phyloP scores from a whole-genome alignment of 2,888 invertebrate species.

The Rhagonycha lutea region DNA sequence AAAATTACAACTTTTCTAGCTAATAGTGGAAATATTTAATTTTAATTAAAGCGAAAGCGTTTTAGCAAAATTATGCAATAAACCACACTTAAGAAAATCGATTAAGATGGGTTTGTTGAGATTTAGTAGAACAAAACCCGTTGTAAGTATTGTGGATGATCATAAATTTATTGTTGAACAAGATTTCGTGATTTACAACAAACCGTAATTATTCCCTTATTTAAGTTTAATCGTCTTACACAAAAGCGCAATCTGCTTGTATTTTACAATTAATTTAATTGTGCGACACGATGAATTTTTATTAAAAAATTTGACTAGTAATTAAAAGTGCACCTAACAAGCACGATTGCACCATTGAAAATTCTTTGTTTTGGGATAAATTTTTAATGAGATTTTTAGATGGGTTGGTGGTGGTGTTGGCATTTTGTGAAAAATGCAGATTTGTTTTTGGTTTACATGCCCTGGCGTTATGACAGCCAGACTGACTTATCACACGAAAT shows the following conservation, averaged over 20 bases:
- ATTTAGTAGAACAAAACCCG: slow-evolving; percentile 5
- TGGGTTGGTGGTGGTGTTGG: neutral
- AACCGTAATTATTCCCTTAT: slow-evolving; percentile 7
- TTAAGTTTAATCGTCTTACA: slow-evolving; percentile 1
- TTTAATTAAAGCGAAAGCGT: neutral
- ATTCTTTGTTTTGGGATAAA: neutral
- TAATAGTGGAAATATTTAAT: neutral
- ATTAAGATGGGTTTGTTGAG: neutral
- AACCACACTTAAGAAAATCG: neutral
- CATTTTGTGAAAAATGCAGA: slow-evolving; percentile 10
- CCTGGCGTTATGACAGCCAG: neutral
- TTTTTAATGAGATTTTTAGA: slow-evolving; percentile 3
- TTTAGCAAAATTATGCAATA: neutral
- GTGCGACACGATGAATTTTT: neutral
- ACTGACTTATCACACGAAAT: slow-evolving; percentile 2
- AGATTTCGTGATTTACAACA: neutral
- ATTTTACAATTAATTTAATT: slow-evolving; percentile 1
- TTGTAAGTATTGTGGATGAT: slow-evolving; percentile 3
- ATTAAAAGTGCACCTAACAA: neutral
- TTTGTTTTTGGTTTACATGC: neutral
- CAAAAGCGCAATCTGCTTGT: slow-evolving; percentile 1
- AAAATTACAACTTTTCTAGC: no score
- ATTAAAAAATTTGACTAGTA: neutral
- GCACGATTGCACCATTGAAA: neutral
- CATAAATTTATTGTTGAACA: slow-evolving; percentile 7